Base-by-base conservation (phyloP, 2,113 vertebrate genomes). In the Pluvialis apricaria region DNA sequence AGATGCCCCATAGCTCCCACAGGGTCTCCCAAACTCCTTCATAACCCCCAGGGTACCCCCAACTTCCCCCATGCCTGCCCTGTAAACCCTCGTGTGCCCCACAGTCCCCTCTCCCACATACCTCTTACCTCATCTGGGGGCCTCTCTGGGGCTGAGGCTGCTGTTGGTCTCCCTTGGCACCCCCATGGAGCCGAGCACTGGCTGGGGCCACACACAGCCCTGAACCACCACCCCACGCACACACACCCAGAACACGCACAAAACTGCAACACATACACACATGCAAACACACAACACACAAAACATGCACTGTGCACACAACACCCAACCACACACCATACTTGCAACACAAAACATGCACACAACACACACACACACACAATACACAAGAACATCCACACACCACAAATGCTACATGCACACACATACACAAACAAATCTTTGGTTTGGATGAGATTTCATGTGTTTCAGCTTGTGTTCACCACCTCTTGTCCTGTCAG, bases 171-270 rank as follows among this genome's bases (percentile, higher is more conserved):
- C 12, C n/a, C 36, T 6, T 32, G n/a, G 47, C 28, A 34, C 16
- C 11, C 51, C 14, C 22, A 19, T 5, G n/a, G 42, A 62, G 51
- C 70, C 0, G 0, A 66, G 34, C 13, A 24, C 55, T 1, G 1
- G 4, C 64, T 36, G 44, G 29, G 54, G 22, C 60, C 60, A n/a
- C 36, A 32, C 4, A 5, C 14, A 69, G n/a, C 64, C 54, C n/a
- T 29, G n/a, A 77, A 34, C 24, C 72, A 34, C 20, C 69, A 15
- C 13, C 22, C 31, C 34, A 24, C 4, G 0, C 36, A 14, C 70
- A 10, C 68, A 45, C 28, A 34, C 64, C 64, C 64, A 66, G 64
- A 47, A 22, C 77, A 76, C 55, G 42, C 34, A 28, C 10, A 34
- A 62, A 64, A 6, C 1, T 31, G 11, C n/a, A 42, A 51, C 17